These are phyloP conservation scores for Tetramorium bicarinatum DNA, from an alignment of 2,888 invertebrate genomes.

Conservation along the genomic window DNA sequence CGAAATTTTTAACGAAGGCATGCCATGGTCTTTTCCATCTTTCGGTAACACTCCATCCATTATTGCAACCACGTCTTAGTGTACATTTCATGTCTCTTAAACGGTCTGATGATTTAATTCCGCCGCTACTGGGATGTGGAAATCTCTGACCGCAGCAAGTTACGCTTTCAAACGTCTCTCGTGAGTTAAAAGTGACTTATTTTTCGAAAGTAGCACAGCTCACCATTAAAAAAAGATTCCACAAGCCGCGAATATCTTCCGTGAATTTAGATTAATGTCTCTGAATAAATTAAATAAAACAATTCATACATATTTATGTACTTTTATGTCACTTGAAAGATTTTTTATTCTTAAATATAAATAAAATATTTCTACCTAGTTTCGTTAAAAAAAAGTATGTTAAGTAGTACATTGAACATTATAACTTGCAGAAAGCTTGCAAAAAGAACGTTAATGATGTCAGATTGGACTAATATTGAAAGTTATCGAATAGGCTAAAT, in stretches of 20 bases:
- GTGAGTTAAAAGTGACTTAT: slow-evolving; percentile 28
- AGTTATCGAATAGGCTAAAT: slow-evolving; percentile 9
- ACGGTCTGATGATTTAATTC: slow-evolving; percentile 41
- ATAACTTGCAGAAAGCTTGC: background rate
- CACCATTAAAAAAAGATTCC: background rate
- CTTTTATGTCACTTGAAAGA: background rate
- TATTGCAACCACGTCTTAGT: slow-evolving; percentile 20
- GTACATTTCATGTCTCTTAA: slow-evolving; percentile 34
- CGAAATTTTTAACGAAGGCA: slow-evolving; percentile 77
- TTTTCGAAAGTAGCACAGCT: slow-evolving; percentile 17
- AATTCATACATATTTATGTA: background rate
- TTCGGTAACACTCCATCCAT: background rate
- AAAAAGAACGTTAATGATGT: background rate
- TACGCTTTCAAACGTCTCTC: slow-evolving; percentile 32
- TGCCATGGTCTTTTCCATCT: slow-evolving; percentile 10
- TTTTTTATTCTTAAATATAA: background rate
- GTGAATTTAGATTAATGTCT: background rate
- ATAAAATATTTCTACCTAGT: background rate
- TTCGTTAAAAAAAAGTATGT: background rate
- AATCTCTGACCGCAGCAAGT: slow-evolving; percentile 37
- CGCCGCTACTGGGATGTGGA: background rate
- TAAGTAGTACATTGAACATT: background rate
- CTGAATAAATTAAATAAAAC: slow-evolving; percentile 20
- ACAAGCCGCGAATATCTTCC: background rate
- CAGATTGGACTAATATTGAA: slow-evolving; percentile 30